Evolutionary conservation across 2,888 invertebrate genomes (phyloP).

Genomic region (Peribatodes rhomboidaria): DNA sequence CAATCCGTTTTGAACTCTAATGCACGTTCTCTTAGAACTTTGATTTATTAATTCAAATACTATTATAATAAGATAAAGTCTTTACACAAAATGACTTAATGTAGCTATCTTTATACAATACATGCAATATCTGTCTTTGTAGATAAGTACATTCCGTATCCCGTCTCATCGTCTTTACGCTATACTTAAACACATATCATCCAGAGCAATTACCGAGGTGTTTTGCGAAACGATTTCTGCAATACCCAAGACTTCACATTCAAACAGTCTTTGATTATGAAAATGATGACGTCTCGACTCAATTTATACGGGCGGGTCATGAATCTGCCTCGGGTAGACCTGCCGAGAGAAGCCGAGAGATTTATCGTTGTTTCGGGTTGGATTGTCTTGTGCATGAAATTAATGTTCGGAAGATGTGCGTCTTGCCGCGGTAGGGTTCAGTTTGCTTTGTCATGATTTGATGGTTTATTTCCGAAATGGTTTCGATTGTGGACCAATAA

Average conservation of each 20-base stretch:
- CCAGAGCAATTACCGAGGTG: neutral
- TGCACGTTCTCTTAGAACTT: too few species aligned
- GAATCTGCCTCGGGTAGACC: constrained; percentile 32
- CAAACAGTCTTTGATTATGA: constrained; percentile 27
- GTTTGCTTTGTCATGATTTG: constrained; percentile 11
- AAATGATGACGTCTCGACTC: constrained; percentile 32
- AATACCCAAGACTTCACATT: neutral
- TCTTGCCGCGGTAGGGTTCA: constrained; percentile 11
- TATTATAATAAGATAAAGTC: too few species aligned
- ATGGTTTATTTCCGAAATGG: constrained; percentile 1
- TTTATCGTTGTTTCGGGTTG: constrained; percentile 34
- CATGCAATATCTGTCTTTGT: too few species aligned
- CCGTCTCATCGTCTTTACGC: neutral
- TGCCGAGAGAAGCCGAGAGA: constrained; percentile 14
- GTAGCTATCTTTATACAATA: too few species aligned
- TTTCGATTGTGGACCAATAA: neutral
- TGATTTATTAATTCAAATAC: too few species aligned
- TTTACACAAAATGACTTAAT: too few species aligned
- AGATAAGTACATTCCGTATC: too few species aligned
- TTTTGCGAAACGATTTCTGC: neutral
- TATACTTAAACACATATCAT: neutral
- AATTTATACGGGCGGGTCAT: constrained; percentile 34
- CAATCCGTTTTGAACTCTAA: too few species aligned
- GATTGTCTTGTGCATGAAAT: constrained; percentile 36
- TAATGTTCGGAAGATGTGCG: constrained; percentile 28